Percentiles rank a stretch among this genome's conserved stretches.
These are phyloP conservation scores for Notiomystis cincta DNA, from an alignment of 2,113 vertebrate species.

Conservation along the genomic window DNA sequence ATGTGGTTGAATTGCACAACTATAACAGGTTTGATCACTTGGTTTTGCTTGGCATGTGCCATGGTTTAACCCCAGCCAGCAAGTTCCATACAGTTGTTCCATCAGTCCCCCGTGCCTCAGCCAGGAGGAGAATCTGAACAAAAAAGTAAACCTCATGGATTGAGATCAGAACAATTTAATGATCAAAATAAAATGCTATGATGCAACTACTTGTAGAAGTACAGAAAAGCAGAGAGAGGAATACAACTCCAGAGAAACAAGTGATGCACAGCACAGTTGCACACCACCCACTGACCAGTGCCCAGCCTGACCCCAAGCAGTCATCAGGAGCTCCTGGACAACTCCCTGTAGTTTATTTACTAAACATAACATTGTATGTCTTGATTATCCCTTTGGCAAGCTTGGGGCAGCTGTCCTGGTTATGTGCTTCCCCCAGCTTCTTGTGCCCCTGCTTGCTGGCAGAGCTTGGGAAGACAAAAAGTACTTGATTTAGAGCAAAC, in stretches of 20 bases:
- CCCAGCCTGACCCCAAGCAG: not conserved
- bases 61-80: not conserved
- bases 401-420: fast-evolving
- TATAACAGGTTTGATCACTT: not conserved
- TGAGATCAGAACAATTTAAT: not conserved
- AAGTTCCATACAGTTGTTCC: not conserved
- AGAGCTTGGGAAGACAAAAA: not conserved
- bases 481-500: not conserved
- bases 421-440: not conserved
- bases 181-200: not conserved
- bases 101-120: not conserved
- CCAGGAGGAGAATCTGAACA: not conserved
- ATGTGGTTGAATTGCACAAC: not conserved
- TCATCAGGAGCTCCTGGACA: not conserved
- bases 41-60: not conserved
- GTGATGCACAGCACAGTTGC: not conserved
- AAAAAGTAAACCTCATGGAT: not conserved
- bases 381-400: not conserved
- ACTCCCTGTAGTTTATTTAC: not conserved
- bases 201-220: not conserved
- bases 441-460: not conserved
- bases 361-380: not conserved
- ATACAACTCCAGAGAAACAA: not conserved
- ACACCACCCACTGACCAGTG: too few species aligned
- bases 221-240: not conserved